Conservation (phyloP, 1,140 invertebrate species). For the Platorchestia sp. region DNA sequence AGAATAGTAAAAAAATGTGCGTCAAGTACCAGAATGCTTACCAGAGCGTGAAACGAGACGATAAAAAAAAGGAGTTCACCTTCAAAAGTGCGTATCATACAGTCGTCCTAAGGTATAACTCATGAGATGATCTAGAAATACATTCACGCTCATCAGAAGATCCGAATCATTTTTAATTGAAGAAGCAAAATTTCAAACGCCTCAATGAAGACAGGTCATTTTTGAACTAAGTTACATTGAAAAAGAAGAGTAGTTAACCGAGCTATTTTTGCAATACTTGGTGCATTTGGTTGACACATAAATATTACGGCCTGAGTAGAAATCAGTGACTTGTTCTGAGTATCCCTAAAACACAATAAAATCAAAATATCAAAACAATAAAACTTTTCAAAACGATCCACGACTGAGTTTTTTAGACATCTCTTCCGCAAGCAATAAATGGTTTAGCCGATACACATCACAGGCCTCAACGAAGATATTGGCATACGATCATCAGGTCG, state of each 20-base stretch:
- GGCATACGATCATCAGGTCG: background rate
- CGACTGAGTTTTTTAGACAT: too few relatives aligned
- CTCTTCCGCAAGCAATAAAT: too few relatives aligned
- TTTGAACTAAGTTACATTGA: background rate
- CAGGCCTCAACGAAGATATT: background rate
- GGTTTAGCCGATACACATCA: background rate
- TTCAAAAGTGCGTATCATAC: background rate
- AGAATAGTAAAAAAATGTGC: background rate
- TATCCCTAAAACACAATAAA: background rate
- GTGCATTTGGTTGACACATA: background rate
- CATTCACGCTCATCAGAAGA: background rate
- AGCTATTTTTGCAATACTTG: background rate
- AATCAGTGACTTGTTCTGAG: too few relatives aligned
- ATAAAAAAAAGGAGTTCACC: background rate
- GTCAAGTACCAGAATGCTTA: background rate
- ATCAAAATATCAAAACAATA: background rate
- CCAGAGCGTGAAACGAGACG: background rate
- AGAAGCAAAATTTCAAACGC: background rate
- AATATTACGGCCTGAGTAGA: background rate
- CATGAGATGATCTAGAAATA: background rate
- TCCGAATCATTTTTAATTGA: background rate
- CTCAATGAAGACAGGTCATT: background rate
- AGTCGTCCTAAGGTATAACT: background rate
- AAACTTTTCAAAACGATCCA: too few relatives aligned
- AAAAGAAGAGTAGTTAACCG: background rate